phyloP scores from a whole-genome alignment of 2,113 vertebrate genomes.

The Craseonycteris thonglongyai region DNA sequence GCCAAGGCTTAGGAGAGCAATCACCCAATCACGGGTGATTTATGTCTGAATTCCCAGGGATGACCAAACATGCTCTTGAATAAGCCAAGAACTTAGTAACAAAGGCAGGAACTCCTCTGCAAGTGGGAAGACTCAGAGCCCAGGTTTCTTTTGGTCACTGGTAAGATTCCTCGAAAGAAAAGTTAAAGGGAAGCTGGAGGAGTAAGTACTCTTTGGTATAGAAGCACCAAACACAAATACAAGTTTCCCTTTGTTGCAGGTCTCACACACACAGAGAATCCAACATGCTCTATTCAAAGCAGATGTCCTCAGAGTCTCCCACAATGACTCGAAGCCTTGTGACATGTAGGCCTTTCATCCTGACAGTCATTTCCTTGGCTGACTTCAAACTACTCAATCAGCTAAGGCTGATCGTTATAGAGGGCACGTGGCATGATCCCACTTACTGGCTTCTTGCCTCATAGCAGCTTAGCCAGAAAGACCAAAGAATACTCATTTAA shows the following conservation, averaged over 20 bases:
- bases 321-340: neutral
- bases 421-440: neutral
- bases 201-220: neutral
- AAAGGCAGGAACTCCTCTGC: neutral
- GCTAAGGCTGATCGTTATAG: neutral
- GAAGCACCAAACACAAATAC: neutral
- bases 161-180: neutral
- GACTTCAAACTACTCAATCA: neutral
- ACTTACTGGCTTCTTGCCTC: constrained; percentile 39
- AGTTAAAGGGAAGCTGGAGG: neutral
- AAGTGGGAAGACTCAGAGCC: neutral
- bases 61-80: neutral
- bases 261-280: neutral
- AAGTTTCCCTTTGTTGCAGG: neutral
- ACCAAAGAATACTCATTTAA: constrained; percentile 36
- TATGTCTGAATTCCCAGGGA: neutral
- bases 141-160: neutral
- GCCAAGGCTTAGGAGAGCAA: neutral
- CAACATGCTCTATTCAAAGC: neutral
- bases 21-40: neutral
- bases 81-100: neutral
- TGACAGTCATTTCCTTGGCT: constrained; percentile 16
- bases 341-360: neutral
- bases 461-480: constrained; percentile 29
- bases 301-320: neutral